Conservation (phyloP, 1,140 invertebrate genomes). For the Microplitis demolitor region DNA sequence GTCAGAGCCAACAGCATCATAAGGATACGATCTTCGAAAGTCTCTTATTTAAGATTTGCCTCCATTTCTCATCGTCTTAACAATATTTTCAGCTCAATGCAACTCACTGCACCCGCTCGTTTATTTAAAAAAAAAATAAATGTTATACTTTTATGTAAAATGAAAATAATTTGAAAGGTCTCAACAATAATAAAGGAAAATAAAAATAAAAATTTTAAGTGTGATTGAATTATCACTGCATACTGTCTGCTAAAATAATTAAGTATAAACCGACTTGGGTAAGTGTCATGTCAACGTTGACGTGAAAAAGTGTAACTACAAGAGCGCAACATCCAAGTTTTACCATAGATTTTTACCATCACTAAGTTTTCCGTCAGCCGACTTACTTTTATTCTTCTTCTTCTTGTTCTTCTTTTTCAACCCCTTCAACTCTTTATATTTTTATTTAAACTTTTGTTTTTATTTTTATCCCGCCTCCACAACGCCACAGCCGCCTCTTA, state of each 20-base stretch:
- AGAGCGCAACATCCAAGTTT: slow-evolving; percentile 13
- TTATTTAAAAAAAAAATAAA: too few relatives aligned
- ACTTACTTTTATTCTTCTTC: slow-evolving; percentile 9
- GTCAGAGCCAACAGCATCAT: background rate
- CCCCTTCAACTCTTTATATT: background rate
- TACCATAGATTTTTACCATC: slow-evolving; percentile 34
- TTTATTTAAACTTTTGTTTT: background rate
- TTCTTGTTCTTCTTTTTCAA: slow-evolving; percentile 16
- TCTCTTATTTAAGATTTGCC: slow-evolving; percentile 10
- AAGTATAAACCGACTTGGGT: slow-evolving; percentile 3
- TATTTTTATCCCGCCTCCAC: slow-evolving; percentile 20
- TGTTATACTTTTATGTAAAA: too few relatives aligned
- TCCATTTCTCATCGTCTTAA: background rate
- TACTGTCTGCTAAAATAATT: background rate
- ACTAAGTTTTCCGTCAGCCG: slow-evolving; percentile 10
- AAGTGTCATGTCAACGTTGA: slow-evolving; percentile 24
- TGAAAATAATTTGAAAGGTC: too few relatives aligned
- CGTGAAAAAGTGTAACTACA: background rate
- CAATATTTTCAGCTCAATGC: background rate
- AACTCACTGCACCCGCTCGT: too few relatives aligned
- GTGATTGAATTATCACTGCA: slow-evolving; percentile 9
- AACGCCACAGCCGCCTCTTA: background rate
- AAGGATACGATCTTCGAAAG: background rate
- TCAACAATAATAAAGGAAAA: too few relatives aligned
- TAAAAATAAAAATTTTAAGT: background rate